Evolutionary conservation across 2,113 vertebrate genomes (phyloP).

Genomic region (Callionymus lyra): DNA sequence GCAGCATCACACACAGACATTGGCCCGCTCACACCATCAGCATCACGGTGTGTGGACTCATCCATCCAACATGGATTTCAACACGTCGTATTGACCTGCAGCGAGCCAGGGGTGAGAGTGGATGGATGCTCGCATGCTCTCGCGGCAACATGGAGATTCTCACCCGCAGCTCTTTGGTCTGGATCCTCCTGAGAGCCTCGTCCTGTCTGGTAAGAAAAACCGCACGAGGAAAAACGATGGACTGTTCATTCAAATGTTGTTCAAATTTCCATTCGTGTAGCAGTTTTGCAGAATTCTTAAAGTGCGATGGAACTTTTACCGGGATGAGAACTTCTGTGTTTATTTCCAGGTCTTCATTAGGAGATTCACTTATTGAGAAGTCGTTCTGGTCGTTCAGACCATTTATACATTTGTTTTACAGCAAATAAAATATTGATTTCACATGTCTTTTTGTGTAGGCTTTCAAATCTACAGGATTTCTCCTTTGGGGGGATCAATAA

Average conservation of each 20-base stretch:
- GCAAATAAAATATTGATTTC: no score
- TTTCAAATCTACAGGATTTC: no score
- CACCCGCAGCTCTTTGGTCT: constrained; percentile 64
- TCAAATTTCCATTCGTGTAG: no score
- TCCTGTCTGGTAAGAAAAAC: constrained; percentile 70
- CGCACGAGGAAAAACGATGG: background rate
- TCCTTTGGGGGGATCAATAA: no score
- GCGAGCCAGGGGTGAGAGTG: constrained; percentile 9
- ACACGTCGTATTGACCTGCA: background rate
- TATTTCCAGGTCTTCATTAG: no score
- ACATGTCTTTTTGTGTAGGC: no score
- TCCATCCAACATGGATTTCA: constrained; percentile 1
- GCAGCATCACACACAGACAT: constrained; percentile 7
- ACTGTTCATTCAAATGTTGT: background rate
- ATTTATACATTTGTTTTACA: no score
- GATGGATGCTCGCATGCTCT: constrained; percentile 7
- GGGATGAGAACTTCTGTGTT: no score
- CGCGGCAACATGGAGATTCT: constrained; percentile 59
- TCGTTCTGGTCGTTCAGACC: no score
- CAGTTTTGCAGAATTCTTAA: no score
- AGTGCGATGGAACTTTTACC: no score
- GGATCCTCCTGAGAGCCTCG: constrained; percentile 73
- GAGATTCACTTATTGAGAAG: no score
- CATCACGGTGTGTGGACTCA: background rate
- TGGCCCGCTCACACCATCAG: constrained; percentile 1